These are phyloP conservation scores for Paracyprichromis sp. DNA, from an alignment of 2,113 vertebrate genomes.

Conservation along the genomic window DNA sequence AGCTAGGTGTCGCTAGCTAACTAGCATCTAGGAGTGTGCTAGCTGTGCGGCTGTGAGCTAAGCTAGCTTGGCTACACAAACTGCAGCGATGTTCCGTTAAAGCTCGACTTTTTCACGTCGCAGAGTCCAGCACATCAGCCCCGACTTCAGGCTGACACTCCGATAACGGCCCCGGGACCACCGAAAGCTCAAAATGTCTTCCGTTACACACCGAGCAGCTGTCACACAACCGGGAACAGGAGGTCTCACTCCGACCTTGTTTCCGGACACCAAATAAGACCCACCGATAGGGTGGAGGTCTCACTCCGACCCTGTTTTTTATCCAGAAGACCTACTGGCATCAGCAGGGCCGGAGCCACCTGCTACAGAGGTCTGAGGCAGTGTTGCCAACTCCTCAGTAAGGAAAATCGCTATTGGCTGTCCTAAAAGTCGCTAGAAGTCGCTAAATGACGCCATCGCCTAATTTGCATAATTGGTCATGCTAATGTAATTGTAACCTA, in stretches of 20 bases:
- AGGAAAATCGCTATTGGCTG: not conserved
- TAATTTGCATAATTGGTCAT: not conserved
- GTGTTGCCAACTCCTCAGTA: not conserved
- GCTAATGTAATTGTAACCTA: not conserved
- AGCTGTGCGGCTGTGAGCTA: not conserved
- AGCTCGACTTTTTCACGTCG: not conserved
- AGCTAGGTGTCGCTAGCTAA: conserved; percentile 56
- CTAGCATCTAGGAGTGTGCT: conserved; percentile 57
- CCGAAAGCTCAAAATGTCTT: conserved; percentile 56
- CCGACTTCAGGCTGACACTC: not conserved
- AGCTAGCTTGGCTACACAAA: conserved; percentile 3
- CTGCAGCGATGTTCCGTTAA: not conserved
- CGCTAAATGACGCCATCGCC: not conserved
- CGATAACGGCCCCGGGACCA: not conserved
- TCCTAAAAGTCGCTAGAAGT: not conserved
- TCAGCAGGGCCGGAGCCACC: not conserved
- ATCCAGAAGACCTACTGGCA: not conserved
- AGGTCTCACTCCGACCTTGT: conserved; percentile 31
- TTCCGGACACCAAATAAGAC: not conserved
- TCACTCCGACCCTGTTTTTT: not conserved
- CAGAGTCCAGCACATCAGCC: not conserved
- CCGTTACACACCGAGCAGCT: conserved; percentile 25
- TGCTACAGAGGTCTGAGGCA: not conserved
- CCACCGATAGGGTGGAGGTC: not conserved
- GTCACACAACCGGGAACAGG: conserved; percentile 14